phyloP scores from a whole-genome alignment of 2,888 invertebrate genomes.

The Archips crataeganus region DNA sequence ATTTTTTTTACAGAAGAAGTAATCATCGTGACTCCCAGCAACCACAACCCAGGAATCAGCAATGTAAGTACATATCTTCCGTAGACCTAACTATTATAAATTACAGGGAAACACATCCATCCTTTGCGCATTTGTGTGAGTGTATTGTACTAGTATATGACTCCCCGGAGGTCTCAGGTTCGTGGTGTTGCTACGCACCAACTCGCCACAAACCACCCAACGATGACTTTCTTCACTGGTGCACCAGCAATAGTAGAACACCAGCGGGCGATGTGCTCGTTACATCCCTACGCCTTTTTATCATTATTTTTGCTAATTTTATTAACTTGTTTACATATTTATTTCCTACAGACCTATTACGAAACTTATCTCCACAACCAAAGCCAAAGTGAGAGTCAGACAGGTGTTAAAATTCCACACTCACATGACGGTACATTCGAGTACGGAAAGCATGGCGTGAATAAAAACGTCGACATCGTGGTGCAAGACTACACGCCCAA shows the following conservation, averaged over 20 bases:
- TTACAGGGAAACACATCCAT: no score
- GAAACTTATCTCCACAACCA: slow-evolving; percentile 33
- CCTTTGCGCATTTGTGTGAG: no score
- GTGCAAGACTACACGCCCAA: slow-evolving; percentile 81
- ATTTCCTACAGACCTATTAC: slow-evolving; percentile 25
- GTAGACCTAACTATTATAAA: no score
- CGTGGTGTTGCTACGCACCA: no score
- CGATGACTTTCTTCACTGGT: no score
- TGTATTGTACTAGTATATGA: no score
- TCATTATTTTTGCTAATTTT: no score
- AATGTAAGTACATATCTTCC: slow-evolving; percentile 57
- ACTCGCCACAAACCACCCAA: no score
- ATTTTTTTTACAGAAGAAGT: slow-evolving; percentile 65
- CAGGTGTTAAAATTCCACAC: slow-evolving; percentile 39
- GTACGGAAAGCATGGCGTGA: slow-evolving; percentile 43
- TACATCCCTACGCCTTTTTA: no score
- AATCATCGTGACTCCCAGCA: slow-evolving; percentile 65
- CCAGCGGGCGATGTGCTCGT: no score
- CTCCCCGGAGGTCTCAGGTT: no score
- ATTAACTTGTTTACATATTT: background rate
- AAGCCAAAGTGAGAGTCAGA: slow-evolving; percentile 29
- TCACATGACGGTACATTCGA: slow-evolving; percentile 44
- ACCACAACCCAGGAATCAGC: slow-evolving; percentile 49
- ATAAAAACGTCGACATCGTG: slow-evolving; percentile 56
- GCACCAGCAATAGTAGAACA: no score